Evolutionary conservation across 35 echinoderm and acorn worm genomes (phyloP).

Genomic region (Heliocidaris erythrogramma): DNA sequence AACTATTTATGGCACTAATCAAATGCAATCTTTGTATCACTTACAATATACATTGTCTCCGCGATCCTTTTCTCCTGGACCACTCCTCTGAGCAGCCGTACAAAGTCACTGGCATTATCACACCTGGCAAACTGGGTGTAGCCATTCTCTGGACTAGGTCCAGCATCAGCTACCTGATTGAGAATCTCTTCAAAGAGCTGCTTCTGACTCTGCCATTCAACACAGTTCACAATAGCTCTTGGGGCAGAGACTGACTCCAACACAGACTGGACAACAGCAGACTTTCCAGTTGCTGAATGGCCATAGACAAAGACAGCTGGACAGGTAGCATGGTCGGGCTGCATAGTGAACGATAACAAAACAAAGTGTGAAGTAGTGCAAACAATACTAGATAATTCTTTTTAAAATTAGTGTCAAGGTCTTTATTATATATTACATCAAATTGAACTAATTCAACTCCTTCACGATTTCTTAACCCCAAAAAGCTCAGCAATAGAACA

Average conservation of each 20-base stretch:
- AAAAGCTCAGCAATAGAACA: neutral
- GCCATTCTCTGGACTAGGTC: constrained; percentile 67
- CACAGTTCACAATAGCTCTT: constrained; percentile 80
- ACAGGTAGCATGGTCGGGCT: neutral
- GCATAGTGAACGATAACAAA: neutral
- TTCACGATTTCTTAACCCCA: too few relatives aligned
- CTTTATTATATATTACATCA: neutral
- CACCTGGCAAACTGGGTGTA: constrained; percentile 71
- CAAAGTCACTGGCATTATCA: constrained; percentile 88
- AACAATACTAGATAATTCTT: neutral
- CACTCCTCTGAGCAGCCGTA: constrained; percentile 69
- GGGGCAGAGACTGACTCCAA: constrained; percentile 47
- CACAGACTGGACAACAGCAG: constrained; percentile 53
- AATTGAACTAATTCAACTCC: neutral
- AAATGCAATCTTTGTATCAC: neutral
- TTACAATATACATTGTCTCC: constrained; percentile 92
- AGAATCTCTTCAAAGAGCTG: constrained; percentile 81
- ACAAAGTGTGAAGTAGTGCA: neutral
- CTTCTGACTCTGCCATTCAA: constrained; percentile 81
- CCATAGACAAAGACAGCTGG: constrained; percentile 81
- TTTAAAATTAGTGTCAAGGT: neutral
- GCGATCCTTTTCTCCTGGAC: constrained; percentile 57
- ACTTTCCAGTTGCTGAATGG: constrained; percentile 86
- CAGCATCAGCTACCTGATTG: constrained; percentile 66
- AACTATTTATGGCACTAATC: too few relatives aligned